Evolutionary conservation across 2,888 invertebrate species (phyloP), one percentile per base, ranked within the genome.

Genomic region (Trissolcus japonicus): DNA sequence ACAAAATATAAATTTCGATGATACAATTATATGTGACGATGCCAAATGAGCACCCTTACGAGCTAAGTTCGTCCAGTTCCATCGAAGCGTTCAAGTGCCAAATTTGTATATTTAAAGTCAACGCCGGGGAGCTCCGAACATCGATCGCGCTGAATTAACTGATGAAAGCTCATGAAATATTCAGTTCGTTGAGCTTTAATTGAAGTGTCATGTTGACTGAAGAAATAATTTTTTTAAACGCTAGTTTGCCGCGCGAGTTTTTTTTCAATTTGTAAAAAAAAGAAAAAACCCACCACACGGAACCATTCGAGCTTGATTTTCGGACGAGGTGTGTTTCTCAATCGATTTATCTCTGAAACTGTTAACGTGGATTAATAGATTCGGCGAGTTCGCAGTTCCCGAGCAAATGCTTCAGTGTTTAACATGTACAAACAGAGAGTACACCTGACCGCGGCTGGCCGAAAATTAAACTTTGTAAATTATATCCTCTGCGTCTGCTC

Each of bases 401-500:
- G 35, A 35, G 35, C 35, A 48, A 48, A 48, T 48, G 48, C 48
- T 14, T 48, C 48, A 16, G 14, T 17, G 48, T 35, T 35, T 17
- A 75, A 75, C 72, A 53, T 71, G 13, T 66, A 74, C 72, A 68
- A 79, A 77, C 57, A 57, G 35, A 35, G 61, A 57, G 57, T 48
- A 50, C 48, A 55, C 53, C 61, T 74, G 80, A 80, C 81, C 80
- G 80, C 80, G 79, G 82, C 83, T 85, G 83, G 83, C 86, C 82
- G 80, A 83, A 85, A 86, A 86, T 86, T 86, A 84, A 82, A 84
- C 84, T 82, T 77, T 79, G 81, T 86, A 86, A 87, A 87, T 86
- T 86, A 86, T 86, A 63, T 41, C 19, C 29, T 43, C 72, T 46
- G 51, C 62, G 72, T 67, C 68, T 69, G 77, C 69, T 73, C 71